Base-by-base conservation (phyloP, 37 sponge, comb jelly and placozoan genomes). In the Spongia lamella region DNA sequence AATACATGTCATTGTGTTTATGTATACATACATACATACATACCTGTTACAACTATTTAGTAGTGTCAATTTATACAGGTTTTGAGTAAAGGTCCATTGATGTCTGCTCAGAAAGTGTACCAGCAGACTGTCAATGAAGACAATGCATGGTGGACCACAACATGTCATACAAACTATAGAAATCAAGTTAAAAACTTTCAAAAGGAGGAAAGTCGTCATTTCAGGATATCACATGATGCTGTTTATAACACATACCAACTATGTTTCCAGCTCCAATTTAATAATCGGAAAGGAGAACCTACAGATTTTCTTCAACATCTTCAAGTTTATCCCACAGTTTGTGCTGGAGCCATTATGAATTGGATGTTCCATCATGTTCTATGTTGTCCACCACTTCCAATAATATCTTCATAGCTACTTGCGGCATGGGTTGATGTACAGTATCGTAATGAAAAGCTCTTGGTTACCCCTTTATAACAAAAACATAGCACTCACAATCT, bases 151-250 rank as follows among this genome's bases (percentile, higher is more conserved):
- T 29, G 29, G 19, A 43, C 47, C 47, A 5, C 47, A 43, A 9
- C 7, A 43, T 13, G 9, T 9, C 47, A 43, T 9, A n/a, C n/a
- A n/a, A n/a, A n/a, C n/a, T n/a, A n/a, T n/a, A n/a, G n/a, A n/a
- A 34, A 24, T 62, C 34, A 62, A 33, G 27, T 62, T 24, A 62
- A 33, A 62, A 62, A 62, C 25, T 30, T 33, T 34, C n/a, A 33
- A 24, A 33, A 62, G 19, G 63, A 62, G 27, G 34, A 19, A 34
- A 24, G 25, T 34, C 30, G 63, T 30, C 34, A 62, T 19, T 33
- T 62, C 34, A 30, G 63, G 19, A 34, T 9, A 62, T 24, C 63
- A 25, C 27, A 62, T 62, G 63, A 62, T 62, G 63, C 63, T 29
- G 17, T 62, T 30, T 25, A 25, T 29, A 62, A 62, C 34, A 33